These are phyloP conservation scores for Xanthostigma xanthostigma DNA, from an alignment of 2,888 invertebrate species.

Conservation along the genomic window DNA sequence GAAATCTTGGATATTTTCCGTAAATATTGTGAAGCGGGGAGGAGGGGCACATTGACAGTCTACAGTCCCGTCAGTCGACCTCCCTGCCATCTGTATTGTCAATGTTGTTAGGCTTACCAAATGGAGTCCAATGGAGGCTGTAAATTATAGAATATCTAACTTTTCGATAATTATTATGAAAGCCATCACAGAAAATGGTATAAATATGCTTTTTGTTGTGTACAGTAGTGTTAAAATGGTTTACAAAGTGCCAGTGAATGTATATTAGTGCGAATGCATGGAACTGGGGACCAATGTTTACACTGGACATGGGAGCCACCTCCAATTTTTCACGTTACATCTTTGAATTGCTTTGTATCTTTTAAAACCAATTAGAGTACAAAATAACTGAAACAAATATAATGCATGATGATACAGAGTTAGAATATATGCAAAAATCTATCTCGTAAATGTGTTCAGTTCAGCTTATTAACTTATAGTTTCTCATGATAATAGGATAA, in stretches of 20 bases:
- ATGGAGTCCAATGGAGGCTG: slow-evolving; percentile 48
- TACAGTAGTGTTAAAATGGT: slow-evolving; percentile 20
- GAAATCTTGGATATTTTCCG: too few species aligned
- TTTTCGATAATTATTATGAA: slow-evolving; percentile 30
- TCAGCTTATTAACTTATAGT: too few species aligned
- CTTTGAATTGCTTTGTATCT: neutral
- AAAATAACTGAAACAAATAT: too few species aligned
- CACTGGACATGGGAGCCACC: slow-evolving; percentile 35
- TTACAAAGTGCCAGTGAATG: slow-evolving; percentile 21
- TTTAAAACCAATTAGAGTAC: neutral
- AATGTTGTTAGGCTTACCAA: slow-evolving; percentile 53
- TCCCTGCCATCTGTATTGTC: slow-evolving; percentile 71
- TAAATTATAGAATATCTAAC: slow-evolving; percentile 47
- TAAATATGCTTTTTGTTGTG: slow-evolving; percentile 18
- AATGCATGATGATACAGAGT: too few species aligned
- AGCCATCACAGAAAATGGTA: slow-evolving; percentile 33
- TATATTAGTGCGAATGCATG: slow-evolving; percentile 24
- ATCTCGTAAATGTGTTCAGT: too few species aligned
- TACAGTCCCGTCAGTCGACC: slow-evolving; percentile 37
- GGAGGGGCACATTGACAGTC: slow-evolving; percentile 10
- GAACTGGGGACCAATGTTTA: slow-evolving; percentile 27
- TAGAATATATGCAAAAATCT: too few species aligned
- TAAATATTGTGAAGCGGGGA: slow-evolving; percentile 10
- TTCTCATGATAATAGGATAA: too few species aligned
- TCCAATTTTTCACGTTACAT: slow-evolving; percentile 12